Conservation (phyloP, 2,113 vertebrate species). For the Paradoxurus hermaphroditus region DNA sequence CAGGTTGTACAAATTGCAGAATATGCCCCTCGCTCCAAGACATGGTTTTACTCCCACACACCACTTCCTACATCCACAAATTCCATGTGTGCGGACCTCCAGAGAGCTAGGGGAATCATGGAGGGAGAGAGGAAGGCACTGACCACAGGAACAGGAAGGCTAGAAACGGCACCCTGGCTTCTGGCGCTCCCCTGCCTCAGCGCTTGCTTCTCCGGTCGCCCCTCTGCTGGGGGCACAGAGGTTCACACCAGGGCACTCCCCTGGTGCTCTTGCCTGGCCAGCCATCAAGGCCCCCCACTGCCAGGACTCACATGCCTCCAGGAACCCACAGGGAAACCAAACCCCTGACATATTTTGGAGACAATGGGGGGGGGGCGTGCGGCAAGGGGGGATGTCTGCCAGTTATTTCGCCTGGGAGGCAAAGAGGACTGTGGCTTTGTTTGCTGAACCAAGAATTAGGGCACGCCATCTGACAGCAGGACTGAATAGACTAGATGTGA, state of each 20-base stretch:
- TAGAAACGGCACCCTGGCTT: neutral
- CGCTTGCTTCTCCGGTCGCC: neutral
- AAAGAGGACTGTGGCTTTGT: neutral
- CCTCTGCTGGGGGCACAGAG: neutral
- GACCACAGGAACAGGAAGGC: neutral
- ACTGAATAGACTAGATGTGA: neutral
- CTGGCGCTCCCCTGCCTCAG: neutral
- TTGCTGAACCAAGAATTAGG: constrained; percentile 42
- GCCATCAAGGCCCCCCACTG: neutral
- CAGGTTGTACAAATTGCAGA: constrained; percentile 7
- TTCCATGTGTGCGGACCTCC: neutral
- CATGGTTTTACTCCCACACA: neutral
- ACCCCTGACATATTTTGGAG: neutral
- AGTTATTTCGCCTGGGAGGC: neutral
- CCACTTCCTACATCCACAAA: neutral
- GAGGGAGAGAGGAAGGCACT: neutral
- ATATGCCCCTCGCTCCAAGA: neutral
- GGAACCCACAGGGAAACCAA: neutral
- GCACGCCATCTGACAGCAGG: neutral
- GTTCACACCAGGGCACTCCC: neutral
- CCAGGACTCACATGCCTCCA: neutral
- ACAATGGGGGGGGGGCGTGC: too few relatives aligned
- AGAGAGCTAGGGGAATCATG: neutral
- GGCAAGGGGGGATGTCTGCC: neutral
- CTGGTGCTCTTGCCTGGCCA: neutral